Base-by-base conservation (phyloP, 35 echinoderm and acorn worm genomes). In the Diadema setosum region DNA sequence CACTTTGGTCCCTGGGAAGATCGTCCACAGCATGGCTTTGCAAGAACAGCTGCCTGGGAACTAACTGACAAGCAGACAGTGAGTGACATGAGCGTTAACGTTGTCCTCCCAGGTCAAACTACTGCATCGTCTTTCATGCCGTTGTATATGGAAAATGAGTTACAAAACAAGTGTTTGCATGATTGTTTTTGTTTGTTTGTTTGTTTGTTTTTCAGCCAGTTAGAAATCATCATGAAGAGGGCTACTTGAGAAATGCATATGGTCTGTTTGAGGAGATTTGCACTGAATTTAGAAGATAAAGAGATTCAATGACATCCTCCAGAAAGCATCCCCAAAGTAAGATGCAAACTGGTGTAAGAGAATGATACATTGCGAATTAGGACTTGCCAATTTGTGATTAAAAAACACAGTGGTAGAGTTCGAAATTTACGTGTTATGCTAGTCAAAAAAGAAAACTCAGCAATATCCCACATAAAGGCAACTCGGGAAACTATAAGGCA, bases 11-110 rank as follows among this genome's bases (percentile, higher is more conserved):
- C 96, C 39, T 99, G 96, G 96, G 90, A 94, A 45, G 65, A 83
- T 83, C 92, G 96, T 3, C 93, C 96, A 20, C 96, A 99, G 39
- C 96, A 99, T 90, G 96, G 96, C 8, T 95, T 99, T 94, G 96
- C 96, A 39, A 94, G 96, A 75, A 99, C 64, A 65, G 73, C 89
- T 48, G 78, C 65, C 42, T 99, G 96, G 96, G 91, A 84, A 5
- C 29, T 99, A 36, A 78, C 73, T 42, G 40, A 78, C 35, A 78
- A 39, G 8, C 35, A 78, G 44, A 78, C 73, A 78, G 73, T 78
- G 44, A 78, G 73, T 44, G 81, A 16, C 11, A 30, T 20, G 35
- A 27, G 29, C 1, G 30, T 35, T 27, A 27, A 70, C 11, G 9
- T 27, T n/a, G 33, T 16, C 1, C 65, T 16, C 12, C 17, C 1